phyloP scores from a whole-genome alignment of 2,113 vertebrate species.

The Pelobates fuscus region DNA sequence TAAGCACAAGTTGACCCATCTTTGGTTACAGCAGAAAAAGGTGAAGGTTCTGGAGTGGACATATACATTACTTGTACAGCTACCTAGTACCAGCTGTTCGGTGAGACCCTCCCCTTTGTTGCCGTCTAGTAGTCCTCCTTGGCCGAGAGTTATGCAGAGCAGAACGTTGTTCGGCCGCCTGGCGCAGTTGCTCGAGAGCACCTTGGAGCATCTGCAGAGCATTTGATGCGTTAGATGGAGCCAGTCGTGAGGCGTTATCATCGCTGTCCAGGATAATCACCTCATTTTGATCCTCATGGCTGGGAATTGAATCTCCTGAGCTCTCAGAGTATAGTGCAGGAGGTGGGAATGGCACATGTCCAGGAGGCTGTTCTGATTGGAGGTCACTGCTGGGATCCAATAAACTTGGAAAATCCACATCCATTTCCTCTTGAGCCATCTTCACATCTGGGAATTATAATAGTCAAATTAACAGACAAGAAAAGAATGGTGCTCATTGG shows the following conservation, averaged over 20 bases:
- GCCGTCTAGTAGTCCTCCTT: constrained; percentile 37
- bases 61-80: too few relatives aligned
- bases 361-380: neutral
- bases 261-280: constrained; percentile 54
- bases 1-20: too few relatives aligned
- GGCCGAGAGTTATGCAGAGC: neutral
- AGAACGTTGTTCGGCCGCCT: neutral
- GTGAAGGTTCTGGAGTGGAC: too few relatives aligned
- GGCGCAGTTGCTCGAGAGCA: constrained; percentile 17
- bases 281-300: constrained; percentile 33
- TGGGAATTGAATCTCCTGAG: neutral
- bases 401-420: constrained; percentile 66
- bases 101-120: constrained; percentile 56
- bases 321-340: neutral
- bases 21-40: too few relatives aligned
- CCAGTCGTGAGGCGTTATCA: fast-evolving
- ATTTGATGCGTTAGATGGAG: neutral
- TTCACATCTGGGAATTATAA: constrained; percentile 43
- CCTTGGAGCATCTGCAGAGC: constrained; percentile 60
- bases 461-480: neutral
- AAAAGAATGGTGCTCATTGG: too few relatives aligned
- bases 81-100: constrained; percentile 64
- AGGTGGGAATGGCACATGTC: neutral
- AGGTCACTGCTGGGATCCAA: neutral
- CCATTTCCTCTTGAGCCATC: constrained; percentile 82